These are phyloP conservation scores for Periplaneta americana DNA, from an alignment of 1,140 invertebrate species.

Conservation along the genomic window DNA sequence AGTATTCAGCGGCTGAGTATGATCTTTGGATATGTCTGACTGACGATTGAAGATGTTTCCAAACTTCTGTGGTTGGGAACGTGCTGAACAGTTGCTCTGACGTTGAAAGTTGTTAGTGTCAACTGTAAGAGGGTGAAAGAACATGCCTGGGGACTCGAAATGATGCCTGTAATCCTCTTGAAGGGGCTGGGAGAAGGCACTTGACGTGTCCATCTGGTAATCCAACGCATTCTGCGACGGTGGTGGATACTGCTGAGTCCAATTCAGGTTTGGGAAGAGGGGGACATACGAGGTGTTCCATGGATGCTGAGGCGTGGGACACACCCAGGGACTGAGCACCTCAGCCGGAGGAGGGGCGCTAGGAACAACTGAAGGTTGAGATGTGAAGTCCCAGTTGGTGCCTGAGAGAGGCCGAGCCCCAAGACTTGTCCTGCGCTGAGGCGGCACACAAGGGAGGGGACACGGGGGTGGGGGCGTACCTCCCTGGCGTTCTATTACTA, in stretches of 20 bases:
- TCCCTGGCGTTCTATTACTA: constrained; percentile 4
- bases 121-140: not conserved
- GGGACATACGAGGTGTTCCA: not conserved
- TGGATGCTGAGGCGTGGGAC: not conserved
- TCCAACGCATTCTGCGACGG: not conserved
- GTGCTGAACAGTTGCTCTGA: not conserved
- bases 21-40: not conserved
- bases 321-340: not conserved
- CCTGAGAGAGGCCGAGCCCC: not conserved
- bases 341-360: not conserved
- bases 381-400: not conserved
- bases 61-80: not conserved
- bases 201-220: not conserved
- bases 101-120: not conserved
- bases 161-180: not conserved
- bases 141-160: not conserved
- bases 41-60: not conserved
- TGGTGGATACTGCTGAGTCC: not conserved
- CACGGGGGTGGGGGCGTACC: not conserved
- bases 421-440: not conserved
- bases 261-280: not conserved
- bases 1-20: not conserved
- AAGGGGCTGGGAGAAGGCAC: not conserved
- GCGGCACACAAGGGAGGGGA: not conserved
- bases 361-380: not conserved